Evolutionary conservation across 2,797 vertebrate species (phyloP), one percentile per base, ranked within the genome.

Genomic region (Falco concolor): DNA sequence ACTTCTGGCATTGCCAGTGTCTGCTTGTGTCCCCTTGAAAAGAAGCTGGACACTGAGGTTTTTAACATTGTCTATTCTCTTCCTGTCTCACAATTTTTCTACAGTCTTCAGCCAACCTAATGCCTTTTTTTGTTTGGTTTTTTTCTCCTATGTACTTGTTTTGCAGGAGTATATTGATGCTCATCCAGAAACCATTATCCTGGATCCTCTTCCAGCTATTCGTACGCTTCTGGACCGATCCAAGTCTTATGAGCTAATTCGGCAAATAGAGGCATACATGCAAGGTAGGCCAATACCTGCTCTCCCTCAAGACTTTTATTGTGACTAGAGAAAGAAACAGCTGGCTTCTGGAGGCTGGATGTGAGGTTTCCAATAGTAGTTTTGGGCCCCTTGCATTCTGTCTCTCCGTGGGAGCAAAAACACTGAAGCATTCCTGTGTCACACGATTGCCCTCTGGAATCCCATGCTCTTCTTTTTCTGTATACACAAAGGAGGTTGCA

Each of bases 181-280:
- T 76, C 99, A 99, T 94, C 99, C 99, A 10, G 99, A 99, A 98
- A 99, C 99, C 83, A 99, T 99, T 36, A 97, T 99, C 89, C 97
- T 99, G 96, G 99, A 99, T 91, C 99, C 99, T 12, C 98, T 99
- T 44, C 99, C 99, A 2, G 99, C 99, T 89, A 99, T 99, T 95
- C 98, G 99, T 67, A 99, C 99, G 1, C 98, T 99, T 87, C 98
- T 99, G 84, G 99, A 99, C 97, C 99, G 99, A 87, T 99, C 99
- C 98, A 99, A 99, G 95, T 99, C 99, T 87, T 99, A 99, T 3
- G 99, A 99, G 95, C 98, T 99, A 54, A 99, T 99, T 96, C 99
- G 99, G 93, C 98, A 98, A 96, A 99, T 99, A 94, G 99, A 99
- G 97, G 98, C 98, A 78, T 98, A 98, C 96, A 99, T 99, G 99